A percentile compares a stretch with the other conserved stretches of the same genome.
These are phyloP conservation scores for Podabrus alpinus DNA, from an alignment of 2,888 invertebrate genomes.

Conservation along the genomic window DNA sequence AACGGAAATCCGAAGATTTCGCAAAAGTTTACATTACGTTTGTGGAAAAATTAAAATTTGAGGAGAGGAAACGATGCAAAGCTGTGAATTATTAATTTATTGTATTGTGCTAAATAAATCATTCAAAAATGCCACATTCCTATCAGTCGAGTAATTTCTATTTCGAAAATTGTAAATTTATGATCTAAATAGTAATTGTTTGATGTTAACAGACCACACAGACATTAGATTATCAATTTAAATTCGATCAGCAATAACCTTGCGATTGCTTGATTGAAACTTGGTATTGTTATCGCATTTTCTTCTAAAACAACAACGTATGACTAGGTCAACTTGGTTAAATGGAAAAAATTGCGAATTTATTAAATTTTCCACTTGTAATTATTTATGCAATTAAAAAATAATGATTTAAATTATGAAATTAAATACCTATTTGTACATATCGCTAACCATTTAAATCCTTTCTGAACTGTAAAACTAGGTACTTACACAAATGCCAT, in stretches of 20 bases:
- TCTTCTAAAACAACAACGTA: neutral
- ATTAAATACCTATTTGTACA: neutral
- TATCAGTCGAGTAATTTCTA: conserved; percentile 13
- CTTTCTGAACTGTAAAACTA: conserved; percentile 5
- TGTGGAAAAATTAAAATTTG: neutral
- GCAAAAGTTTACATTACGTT: neutral
- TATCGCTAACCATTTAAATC: neutral
- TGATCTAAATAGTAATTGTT: conserved; percentile 16
- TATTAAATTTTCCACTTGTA: neutral
- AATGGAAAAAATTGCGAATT: neutral
- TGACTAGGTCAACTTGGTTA: neutral
- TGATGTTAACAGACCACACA: conserved; percentile 27
- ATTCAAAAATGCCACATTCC: conserved; percentile 6
- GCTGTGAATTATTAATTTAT: neutral
- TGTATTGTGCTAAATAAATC: conserved; percentile 5
- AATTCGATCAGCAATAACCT: conserved; percentile 22
- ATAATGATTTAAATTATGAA: neutral
- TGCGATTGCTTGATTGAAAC: conserved; percentile 6
- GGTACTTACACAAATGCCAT: conserved; percentile 4
- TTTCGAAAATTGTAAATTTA: conserved; percentile 21
- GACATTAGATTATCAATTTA: conserved; percentile 24
- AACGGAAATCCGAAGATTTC: neutral
- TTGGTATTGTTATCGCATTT: neutral
- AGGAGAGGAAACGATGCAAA: neutral
- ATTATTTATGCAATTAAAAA: neutral